phyloP scores from a whole-genome alignment of 2,797 vertebrate genomes.

The Poecilia gillii region DNA sequence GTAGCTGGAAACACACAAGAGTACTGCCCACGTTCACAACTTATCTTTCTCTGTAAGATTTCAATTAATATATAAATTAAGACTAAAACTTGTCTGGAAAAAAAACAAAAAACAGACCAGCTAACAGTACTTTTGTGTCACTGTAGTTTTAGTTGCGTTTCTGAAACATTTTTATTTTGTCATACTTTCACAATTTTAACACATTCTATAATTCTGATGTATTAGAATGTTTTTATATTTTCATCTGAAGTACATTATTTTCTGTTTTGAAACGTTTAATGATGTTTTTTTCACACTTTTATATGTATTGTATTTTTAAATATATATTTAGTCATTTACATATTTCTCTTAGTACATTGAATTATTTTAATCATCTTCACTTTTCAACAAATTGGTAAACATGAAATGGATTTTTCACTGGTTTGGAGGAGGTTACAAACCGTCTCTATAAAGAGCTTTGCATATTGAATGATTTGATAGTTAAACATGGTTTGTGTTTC shows the following conservation, averaged over 20 bases:
- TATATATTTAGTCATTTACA: background rate
- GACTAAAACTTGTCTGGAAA: background rate
- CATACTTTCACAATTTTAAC: background rate
- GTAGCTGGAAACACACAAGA: constrained; percentile 81
- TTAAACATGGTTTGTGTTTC: background rate
- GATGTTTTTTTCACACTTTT: background rate
- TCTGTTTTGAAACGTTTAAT: too few relatives aligned
- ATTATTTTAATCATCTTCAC: background rate
- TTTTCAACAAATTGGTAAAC: background rate
- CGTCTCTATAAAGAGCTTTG: background rate
- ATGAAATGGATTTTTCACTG: background rate
- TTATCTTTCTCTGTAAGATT: background rate
- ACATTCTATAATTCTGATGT: too few relatives aligned
- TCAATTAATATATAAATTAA: background rate
- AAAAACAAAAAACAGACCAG: background rate
- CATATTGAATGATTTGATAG: background rate
- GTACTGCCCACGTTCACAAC: background rate
- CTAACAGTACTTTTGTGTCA: background rate
- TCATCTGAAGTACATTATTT: background rate
- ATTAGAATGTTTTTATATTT: background rate
- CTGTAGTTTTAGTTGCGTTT: background rate
- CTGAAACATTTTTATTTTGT: background rate
- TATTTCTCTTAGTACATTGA: background rate
- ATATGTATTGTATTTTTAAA: background rate
- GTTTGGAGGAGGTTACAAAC: background rate